Evolutionary conservation across 1,140 invertebrate genomes (phyloP).

Genomic region (Euschistus heros): DNA sequence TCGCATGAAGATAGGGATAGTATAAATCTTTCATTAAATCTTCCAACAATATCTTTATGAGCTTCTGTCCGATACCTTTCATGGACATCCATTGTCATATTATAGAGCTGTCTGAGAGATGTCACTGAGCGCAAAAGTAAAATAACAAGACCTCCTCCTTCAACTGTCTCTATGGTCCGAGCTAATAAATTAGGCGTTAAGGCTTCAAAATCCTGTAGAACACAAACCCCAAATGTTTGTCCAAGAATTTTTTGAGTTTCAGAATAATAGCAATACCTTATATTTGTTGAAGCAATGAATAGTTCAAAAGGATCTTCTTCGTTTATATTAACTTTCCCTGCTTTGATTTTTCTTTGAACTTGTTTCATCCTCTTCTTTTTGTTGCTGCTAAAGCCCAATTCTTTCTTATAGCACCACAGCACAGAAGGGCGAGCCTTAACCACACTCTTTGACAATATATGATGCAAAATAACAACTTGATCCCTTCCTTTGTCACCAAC

Average conservation of each 20-base stretch:
- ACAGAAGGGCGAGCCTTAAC: slow-evolving; percentile 86
- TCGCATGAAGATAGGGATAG: slow-evolving; percentile 80
- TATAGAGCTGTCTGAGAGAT: slow-evolving; percentile 89
- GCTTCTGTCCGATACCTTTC: slow-evolving; percentile 88
- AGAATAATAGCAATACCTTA: slow-evolving; percentile 94
- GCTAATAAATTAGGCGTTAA: slow-evolving; percentile 97
- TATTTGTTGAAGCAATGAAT: slow-evolving; percentile 91
- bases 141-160: slow-evolving; percentile 92
- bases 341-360: slow-evolving; percentile 74
- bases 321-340: slow-evolving; percentile 80
- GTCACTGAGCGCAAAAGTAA: slow-evolving; percentile 70
- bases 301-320: slow-evolving; percentile 96
- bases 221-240: slow-evolving; percentile 94
- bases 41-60: slow-evolving; percentile 78
- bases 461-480: slow-evolving; percentile 93
- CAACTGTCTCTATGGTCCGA: slow-evolving; percentile 94
- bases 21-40: slow-evolving; percentile 96
- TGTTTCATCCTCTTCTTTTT: slow-evolving; percentile 86
- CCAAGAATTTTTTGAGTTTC: slow-evolving; percentile 98
- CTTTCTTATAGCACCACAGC: slow-evolving; percentile 98
- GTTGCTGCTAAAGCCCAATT: slow-evolving; percentile 87
- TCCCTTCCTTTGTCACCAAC: slow-evolving; percentile 93
- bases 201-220: slow-evolving; percentile 98
- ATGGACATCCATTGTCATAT: slow-evolving; percentile 98
- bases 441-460: slow-evolving; percentile 90